Evolutionary conservation across 2,888 invertebrate species (phyloP).

Genomic region (Eilema griseolum): DNA sequence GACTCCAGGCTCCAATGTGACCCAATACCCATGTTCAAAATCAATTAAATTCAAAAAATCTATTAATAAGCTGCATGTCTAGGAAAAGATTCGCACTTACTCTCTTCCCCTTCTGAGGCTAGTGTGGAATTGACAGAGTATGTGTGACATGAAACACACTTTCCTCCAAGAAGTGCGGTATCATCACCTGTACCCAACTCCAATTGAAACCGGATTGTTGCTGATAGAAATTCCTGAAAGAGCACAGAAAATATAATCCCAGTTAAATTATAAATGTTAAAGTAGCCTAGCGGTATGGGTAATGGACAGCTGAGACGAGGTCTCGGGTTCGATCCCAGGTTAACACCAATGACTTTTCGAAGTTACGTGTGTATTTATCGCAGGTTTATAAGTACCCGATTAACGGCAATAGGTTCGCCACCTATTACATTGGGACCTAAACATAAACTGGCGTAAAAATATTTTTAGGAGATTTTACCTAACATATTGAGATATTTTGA

Average conservation of each 20-base stretch:
- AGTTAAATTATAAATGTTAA: neutral
- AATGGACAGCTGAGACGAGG: too few relatives aligned
- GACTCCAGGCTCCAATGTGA: neutral
- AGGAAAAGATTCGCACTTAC: constrained; percentile 62
- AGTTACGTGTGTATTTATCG: too few relatives aligned
- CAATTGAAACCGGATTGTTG: constrained; percentile 87
- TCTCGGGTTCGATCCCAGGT: too few relatives aligned
- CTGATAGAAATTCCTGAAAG: constrained; percentile 86
- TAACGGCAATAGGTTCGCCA: too few relatives aligned
- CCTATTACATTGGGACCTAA: too few relatives aligned
- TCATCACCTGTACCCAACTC: constrained; percentile 77
- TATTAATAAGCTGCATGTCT: neutral
- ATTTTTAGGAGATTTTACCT: too few relatives aligned
- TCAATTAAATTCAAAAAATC: neutral
- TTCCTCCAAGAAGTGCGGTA: constrained; percentile 74
- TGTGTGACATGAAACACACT: constrained; percentile 85
- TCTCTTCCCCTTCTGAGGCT: constrained; percentile 84
- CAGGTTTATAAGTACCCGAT: too few relatives aligned
- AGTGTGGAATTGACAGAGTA: constrained; percentile 80
- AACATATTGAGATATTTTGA: too few relatives aligned
- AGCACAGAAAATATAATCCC: neutral
- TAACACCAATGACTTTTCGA: too few relatives aligned
- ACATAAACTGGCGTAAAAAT: too few relatives aligned
- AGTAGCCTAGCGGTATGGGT: too few relatives aligned
- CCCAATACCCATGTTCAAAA: neutral